Percentiles rank a stretch among this genome's conserved stretches.
Evolutionary conservation across 1,140 invertebrate genomes (phyloP).

Genomic region (Drosophila eugracilis): DNA sequence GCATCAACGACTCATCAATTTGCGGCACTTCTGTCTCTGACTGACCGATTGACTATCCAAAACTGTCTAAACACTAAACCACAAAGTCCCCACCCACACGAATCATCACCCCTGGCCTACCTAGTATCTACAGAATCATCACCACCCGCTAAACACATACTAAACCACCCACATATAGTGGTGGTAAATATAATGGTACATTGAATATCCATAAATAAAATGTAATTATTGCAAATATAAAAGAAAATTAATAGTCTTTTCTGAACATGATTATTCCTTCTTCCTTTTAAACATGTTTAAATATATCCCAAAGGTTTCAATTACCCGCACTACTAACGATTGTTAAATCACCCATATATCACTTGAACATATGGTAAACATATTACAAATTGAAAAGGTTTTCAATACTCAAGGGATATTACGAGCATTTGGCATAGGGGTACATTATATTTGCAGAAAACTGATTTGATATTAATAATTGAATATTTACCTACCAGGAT

Average conservation of each 20-base stretch:
- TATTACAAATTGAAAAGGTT: background rate
- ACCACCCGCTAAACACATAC: background rate
- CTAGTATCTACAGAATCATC: background rate
- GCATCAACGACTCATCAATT: conserved; percentile 53
- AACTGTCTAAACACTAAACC: conserved; percentile 17
- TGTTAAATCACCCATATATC: background rate
- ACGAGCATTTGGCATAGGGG: background rate
- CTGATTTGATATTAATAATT: background rate
- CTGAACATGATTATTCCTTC: too few relatives aligned
- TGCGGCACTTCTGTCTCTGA: conserved; percentile 31
- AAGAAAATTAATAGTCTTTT: background rate
- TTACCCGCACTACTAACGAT: background rate
- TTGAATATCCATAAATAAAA: background rate
- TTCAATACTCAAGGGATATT: background rate
- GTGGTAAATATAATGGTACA: conserved; percentile 6
- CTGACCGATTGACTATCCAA: conserved; percentile 13
- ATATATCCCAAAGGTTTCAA: background rate
- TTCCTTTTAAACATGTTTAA: background rate
- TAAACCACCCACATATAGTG: background rate
- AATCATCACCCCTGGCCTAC: background rate
- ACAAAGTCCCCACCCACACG: background rate
- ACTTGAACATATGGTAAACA: background rate
- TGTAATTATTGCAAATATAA: background rate
- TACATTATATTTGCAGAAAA: background rate
- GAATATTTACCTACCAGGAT: background rate